phyloP scores from a whole-genome alignment of 2,888 invertebrate genomes.

The Spatulosminthurus flaviceps region DNA sequence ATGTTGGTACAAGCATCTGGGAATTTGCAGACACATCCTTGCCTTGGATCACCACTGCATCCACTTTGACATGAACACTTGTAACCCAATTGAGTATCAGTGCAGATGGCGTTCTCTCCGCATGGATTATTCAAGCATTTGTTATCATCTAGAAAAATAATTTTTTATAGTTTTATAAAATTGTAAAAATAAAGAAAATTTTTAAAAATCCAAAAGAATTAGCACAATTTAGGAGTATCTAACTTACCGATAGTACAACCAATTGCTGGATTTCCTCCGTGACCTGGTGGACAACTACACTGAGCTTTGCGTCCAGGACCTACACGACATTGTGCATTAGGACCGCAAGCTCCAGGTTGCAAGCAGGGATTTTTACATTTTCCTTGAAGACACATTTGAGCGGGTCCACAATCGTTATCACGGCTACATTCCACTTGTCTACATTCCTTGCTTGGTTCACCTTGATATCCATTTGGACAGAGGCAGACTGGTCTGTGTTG shows the following conservation, averaged over 20 bases:
- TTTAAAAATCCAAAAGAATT: background rate
- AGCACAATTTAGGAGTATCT: no score
- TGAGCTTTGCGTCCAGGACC: slow-evolving; percentile 76
- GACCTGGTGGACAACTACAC: slow-evolving; percentile 80
- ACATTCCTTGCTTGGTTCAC: slow-evolving; percentile 81
- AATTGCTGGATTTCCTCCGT: slow-evolving; percentile 75
- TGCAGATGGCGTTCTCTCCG: slow-evolving; percentile 83
- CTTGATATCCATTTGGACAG: slow-evolving; percentile 86
- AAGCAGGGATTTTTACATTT: slow-evolving; percentile 86
- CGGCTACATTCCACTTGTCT: slow-evolving; percentile 79
- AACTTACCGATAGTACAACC: slow-evolving; percentile 74
- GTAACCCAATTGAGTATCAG: slow-evolving; percentile 81
- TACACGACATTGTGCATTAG: slow-evolving; percentile 85
- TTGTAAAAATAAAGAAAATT: background rate
- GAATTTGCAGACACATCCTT: slow-evolving; percentile 79
- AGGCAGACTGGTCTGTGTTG: slow-evolving; percentile 85
- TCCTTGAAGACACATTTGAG: slow-evolving; percentile 77
- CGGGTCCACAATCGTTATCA: slow-evolving; percentile 80
- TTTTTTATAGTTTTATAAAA: background rate
- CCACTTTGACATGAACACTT: slow-evolving; percentile 81
- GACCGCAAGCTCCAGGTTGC: slow-evolving; percentile 68
- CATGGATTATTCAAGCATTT: slow-evolving; percentile 84
- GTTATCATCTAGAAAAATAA: slow-evolving; percentile 69
- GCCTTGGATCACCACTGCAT: slow-evolving; percentile 76
- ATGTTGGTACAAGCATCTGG: slow-evolving; percentile 79